Conservation (phyloP, 2,113 vertebrate genomes). For the Stercorarius parasiticus region DNA sequence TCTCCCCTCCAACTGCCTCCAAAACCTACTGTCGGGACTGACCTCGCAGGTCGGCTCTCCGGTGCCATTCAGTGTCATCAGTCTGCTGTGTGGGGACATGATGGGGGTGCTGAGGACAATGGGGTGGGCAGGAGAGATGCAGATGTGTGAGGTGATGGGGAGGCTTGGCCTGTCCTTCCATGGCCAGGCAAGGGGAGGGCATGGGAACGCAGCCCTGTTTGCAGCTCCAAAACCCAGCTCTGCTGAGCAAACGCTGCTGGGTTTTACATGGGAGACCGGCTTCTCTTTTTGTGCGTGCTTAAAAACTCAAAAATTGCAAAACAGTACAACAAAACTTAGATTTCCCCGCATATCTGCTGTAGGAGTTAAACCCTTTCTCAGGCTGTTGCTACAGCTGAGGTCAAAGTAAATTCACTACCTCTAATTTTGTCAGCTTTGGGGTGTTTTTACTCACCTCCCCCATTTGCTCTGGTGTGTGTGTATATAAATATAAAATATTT, state of each 20-base stretch:
- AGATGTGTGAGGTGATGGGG: background rate
- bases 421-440: constrained; percentile 4
- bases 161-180: background rate
- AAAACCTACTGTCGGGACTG: background rate
- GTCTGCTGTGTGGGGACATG: background rate
- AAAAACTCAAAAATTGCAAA: background rate
- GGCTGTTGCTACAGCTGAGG: background rate
- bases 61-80: background rate
- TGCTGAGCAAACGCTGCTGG: background rate
- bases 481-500: background rate
- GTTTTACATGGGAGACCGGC: background rate
- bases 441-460: constrained; percentile 24
- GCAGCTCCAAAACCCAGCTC: accelerated
- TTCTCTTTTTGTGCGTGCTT: background rate
- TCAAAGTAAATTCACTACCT: constrained; percentile 22
- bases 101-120: background rate
- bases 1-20: background rate
- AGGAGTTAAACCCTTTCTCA: background rate
- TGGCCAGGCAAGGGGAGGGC: background rate
- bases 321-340: background rate
- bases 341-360: background rate
- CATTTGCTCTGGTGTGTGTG: background rate
- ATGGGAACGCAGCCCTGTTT: background rate
- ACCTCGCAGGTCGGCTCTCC: background rate
- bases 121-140: background rate